Evolutionary conservation across 2,888 invertebrate genomes (phyloP).

Genomic region (Caenorhabditis angaria): DNA sequence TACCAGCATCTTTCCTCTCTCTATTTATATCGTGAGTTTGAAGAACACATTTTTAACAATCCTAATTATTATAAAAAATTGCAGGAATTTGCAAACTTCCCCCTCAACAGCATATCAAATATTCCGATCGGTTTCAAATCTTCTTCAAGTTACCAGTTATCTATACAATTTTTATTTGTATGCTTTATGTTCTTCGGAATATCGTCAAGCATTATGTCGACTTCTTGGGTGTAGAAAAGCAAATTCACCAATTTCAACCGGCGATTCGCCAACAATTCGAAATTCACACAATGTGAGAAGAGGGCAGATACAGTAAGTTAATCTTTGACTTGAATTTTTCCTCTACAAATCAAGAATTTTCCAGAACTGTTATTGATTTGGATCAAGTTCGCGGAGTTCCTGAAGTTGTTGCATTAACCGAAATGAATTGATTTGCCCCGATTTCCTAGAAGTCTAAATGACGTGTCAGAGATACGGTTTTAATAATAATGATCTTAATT

Average conservation of each 20-base stretch:
- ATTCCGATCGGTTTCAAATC: conserved; percentile 75
- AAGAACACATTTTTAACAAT: neutral
- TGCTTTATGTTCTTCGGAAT: conserved; percentile 65
- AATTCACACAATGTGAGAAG: conserved; percentile 41
- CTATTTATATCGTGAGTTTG: conserved; percentile 72
- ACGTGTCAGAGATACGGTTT: neutral
- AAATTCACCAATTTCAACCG: conserved; percentile 47
- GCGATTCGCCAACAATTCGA: conserved; percentile 59
- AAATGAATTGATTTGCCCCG: too few relatives aligned
- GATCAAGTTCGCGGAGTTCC: neutral
- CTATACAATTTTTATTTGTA: conserved; percentile 74
- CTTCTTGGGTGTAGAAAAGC: conserved; percentile 54
- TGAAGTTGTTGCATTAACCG: too few relatives aligned
- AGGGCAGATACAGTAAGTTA: conserved; percentile 19
- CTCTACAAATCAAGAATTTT: neutral
- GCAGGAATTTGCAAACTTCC: neutral
- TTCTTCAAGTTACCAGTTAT: conserved; percentile 74
- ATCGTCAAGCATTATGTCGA: conserved; percentile 61
- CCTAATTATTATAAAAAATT: neutral
- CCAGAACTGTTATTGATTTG: conserved; percentile 34
- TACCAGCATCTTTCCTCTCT: conserved; percentile 74
- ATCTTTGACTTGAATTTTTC: neutral
- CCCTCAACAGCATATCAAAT: conserved; percentile 70
- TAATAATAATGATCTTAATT: too few relatives aligned
- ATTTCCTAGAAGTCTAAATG: conserved; percentile 5